Percentiles rank a stretch among this genome's conserved stretches.
These are phyloP conservation scores for Papilio gigon DNA, from an alignment of 2,888 invertebrate species.

Conservation along the genomic window DNA sequence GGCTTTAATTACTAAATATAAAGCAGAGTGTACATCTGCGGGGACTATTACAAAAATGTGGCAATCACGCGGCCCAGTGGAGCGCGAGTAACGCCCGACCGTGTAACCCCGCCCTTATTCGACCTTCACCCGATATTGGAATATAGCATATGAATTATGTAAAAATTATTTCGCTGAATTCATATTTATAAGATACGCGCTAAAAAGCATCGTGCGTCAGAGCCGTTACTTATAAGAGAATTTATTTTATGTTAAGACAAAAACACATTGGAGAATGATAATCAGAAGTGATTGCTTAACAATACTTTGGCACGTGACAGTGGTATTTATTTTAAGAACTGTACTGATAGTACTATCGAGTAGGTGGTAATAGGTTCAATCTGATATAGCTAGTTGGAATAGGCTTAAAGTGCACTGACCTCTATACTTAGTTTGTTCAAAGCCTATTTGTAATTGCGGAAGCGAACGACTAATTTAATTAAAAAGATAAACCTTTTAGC, in stretches of 20 bases:
- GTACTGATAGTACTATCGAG: too few relatives aligned
- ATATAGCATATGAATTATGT: conserved; percentile 31
- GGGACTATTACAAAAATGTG: conserved; percentile 31
- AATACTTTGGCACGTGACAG: neutral
- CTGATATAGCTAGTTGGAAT: neutral
- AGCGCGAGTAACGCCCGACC: conserved; percentile 30
- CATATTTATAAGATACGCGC: conserved; percentile 22
- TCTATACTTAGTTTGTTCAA: neutral
- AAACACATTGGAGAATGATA: neutral
- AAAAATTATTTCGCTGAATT: conserved; percentile 19
- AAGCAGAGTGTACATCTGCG: conserved; percentile 1
- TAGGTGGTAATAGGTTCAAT: too few relatives aligned
- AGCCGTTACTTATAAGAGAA: neutral
- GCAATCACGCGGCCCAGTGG: conserved; percentile 34
- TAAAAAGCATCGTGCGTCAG: conserved; percentile 17
- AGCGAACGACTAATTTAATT: neutral
- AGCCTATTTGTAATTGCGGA: neutral
- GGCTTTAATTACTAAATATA: conserved; percentile 23
- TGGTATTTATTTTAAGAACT: too few relatives aligned
- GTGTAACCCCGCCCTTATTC: neutral
- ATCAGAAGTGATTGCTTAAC: neutral
- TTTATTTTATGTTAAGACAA: neutral
- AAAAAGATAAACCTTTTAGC: neutral
- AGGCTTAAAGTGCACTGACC: neutral
- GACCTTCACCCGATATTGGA: conserved; percentile 36